Conservation (phyloP, 2,888 invertebrate species). For the Hylaea fasciaria region DNA sequence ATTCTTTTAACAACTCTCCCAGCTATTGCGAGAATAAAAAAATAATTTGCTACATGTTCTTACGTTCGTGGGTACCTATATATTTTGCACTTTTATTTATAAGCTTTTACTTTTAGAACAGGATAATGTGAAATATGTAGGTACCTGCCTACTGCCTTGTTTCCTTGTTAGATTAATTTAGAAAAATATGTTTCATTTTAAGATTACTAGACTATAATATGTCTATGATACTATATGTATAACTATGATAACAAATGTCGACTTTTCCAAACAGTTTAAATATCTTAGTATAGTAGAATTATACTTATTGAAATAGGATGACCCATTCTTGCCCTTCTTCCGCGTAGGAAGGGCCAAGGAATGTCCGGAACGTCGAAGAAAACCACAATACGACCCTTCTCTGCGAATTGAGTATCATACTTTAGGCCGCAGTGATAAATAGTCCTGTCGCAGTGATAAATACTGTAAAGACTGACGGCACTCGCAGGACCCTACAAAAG, state of each 20-base stretch:
- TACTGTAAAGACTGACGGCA: conserved; percentile 36
- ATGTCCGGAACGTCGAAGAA: conserved; percentile 27
- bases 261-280: conserved; percentile 7
- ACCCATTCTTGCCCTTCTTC: conserved; percentile 56
- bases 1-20: not conserved
- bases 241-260: not conserved
- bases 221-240: no score
- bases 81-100: no score
- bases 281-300: conserved; percentile 8
- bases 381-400: conserved; percentile 31
- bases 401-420: conserved; percentile 31
- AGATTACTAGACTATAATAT: no score
- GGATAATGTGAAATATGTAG: no score
- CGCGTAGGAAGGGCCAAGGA: conserved; percentile 56
- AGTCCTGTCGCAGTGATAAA: conserved; percentile 37
- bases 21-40: not conserved
- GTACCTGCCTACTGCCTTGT: no score
- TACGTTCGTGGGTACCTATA: no score
- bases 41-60: no score
- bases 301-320: conserved; percentile 56
- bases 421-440: conserved; percentile 25
- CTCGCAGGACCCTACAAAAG: conserved; percentile 31
- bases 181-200: no score
- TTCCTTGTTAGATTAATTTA: no score
- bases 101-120: no score